phyloP scores from a whole-genome alignment of 2,797 vertebrate species.

The Ctenopoma multispine region DNA sequence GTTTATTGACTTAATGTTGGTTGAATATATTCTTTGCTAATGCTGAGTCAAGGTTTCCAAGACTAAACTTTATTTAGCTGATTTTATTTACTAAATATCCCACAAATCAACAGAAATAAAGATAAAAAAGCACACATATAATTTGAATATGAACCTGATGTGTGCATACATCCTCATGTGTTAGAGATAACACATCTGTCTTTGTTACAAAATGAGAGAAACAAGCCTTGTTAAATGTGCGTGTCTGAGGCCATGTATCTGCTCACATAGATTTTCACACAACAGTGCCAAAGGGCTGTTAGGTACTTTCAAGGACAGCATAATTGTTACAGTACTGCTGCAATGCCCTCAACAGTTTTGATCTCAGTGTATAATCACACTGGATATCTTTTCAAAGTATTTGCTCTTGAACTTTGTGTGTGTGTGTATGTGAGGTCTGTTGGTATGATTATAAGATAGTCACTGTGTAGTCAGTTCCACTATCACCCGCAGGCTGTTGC shows the following conservation, averaged over 20 bases:
- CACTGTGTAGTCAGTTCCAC: background rate
- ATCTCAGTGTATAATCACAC: conserved; percentile 36
- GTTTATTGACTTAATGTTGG: background rate
- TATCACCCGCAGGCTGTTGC: conserved; percentile 23
- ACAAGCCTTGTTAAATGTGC: conserved; percentile 12
- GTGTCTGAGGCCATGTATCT: background rate
- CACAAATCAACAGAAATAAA: background rate
- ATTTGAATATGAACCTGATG: background rate
- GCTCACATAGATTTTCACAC: conserved; percentile 6
- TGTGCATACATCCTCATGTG: background rate
- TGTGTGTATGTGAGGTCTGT: conserved; percentile 23
- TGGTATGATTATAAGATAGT: conserved; percentile 20
- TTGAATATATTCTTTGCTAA: background rate
- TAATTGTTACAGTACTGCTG: conserved; percentile 36
- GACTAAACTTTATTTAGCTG: background rate
- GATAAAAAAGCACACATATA: background rate
- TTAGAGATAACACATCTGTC: background rate
- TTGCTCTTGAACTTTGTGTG: conserved; percentile 21
- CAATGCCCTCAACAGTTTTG: conserved; percentile 27
- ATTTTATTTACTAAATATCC: too few species aligned
- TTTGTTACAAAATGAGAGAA: background rate
- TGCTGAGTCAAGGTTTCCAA: background rate
- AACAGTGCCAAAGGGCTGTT: conserved; percentile 25
- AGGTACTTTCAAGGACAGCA: conserved; percentile 50
- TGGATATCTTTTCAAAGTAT: conserved; percentile 17